phyloP scores from a whole-genome alignment of 2,113 vertebrate species.

The Cyprinodon brontotheroides region DNA sequence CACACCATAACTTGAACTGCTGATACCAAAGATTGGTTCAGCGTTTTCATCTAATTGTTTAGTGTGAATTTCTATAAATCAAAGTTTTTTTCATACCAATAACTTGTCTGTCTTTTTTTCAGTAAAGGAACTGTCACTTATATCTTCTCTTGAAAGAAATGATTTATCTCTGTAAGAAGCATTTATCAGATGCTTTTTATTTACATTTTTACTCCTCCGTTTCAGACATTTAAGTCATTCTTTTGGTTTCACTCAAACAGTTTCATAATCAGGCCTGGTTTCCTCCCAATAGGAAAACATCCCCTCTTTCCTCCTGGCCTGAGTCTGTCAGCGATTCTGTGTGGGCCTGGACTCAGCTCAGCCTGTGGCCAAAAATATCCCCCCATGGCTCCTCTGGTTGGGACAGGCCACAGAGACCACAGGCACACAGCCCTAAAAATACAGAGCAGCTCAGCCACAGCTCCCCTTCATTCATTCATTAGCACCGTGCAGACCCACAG shows the following conservation, averaged over 20 bases:
- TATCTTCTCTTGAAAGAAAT: background rate
- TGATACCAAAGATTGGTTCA: too few species aligned
- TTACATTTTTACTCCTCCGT: conserved; percentile 19
- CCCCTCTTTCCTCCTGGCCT: conserved; percentile 68
- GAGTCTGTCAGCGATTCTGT: conserved; percentile 78
- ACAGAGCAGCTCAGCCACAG: conserved; percentile 60
- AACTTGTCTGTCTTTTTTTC: too few species aligned
- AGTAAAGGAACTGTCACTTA: background rate
- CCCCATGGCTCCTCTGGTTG: conserved; percentile 71
- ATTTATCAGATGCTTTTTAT: background rate
- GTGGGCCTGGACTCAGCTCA: conserved; percentile 77
- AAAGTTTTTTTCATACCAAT: too few species aligned
- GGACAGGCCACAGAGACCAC: conserved; percentile 73
- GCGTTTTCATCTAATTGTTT: too few species aligned
- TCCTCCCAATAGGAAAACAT: conserved; percentile 77
- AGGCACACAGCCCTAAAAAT: conserved; percentile 75
- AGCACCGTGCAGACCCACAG: conserved; percentile 39
- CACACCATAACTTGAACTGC: too few species aligned
- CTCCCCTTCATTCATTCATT: conserved; percentile 67
- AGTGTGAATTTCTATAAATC: too few species aligned
- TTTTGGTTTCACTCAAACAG: conserved; percentile 52
- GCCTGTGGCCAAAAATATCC: conserved; percentile 75
- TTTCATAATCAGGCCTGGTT: conserved; percentile 69
- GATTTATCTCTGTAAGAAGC: background rate
- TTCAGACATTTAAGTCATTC: conserved; percentile 34